phyloP scores from a whole-genome alignment of 2,113 vertebrate genomes.

The Paraplagusia blochii region DNA sequence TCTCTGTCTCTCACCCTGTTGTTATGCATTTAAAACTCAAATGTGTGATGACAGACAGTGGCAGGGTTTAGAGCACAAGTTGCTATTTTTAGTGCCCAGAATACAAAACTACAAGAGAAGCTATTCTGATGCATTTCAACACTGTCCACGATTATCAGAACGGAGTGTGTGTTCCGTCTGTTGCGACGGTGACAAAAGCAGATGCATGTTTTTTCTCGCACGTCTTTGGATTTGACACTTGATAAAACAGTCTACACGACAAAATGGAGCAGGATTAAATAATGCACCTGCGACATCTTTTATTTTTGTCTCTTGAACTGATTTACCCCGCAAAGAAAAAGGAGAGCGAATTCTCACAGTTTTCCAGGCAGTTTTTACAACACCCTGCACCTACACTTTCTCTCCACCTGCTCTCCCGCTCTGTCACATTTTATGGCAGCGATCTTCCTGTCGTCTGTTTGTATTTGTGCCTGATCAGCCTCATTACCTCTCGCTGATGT shows the following conservation, averaged over 20 bases:
- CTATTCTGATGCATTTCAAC: conserved; percentile 21
- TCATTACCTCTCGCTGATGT: conserved; percentile 48
- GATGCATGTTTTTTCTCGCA: background rate
- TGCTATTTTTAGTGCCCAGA: conserved; percentile 64
- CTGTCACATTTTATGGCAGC: conserved; percentile 24
- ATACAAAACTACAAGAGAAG: conserved; percentile 48
- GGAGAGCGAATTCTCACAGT: conserved; percentile 2
- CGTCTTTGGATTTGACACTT: background rate
- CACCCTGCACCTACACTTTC: background rate
- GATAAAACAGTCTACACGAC: background rate
- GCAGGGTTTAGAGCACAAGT: conserved; percentile 53
- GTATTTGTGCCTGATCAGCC: conserved; percentile 24
- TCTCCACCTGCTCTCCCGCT: conserved; percentile 2
- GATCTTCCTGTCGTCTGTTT: conserved; percentile 34
- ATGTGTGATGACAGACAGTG: conserved; percentile 49
- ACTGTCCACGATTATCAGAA: conserved; percentile 29
- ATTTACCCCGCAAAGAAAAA: conserved; percentile 10
- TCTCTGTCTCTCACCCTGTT: conserved; percentile 43
- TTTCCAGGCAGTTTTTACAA: conserved; percentile 18
- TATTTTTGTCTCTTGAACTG: background rate
- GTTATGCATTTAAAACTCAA: conserved; percentile 57
- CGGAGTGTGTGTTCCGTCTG: conserved; percentile 11
- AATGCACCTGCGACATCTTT: conserved; percentile 6
- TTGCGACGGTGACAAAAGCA: background rate
- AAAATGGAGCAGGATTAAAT: background rate